Percentiles rank a stretch among this genome's conserved stretches.
phyloP scores from a whole-genome alignment of 2,113 vertebrate species.

The Natator depressus region DNA sequence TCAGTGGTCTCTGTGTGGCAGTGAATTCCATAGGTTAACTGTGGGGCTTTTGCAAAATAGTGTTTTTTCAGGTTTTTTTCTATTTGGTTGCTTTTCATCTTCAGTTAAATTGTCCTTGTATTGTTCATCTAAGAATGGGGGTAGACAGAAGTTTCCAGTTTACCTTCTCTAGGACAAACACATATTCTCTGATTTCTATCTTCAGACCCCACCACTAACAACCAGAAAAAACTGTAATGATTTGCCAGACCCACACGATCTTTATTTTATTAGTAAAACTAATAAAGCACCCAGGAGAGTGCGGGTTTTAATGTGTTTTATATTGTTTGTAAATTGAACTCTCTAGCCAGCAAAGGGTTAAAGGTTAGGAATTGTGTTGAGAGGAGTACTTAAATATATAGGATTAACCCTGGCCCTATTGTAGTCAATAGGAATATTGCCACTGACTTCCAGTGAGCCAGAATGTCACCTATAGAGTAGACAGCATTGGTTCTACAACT shows the following conservation, averaged over 20 bases:
- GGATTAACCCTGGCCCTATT: not conserved
- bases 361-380: not conserved
- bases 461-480: not conserved
- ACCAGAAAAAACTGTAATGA: not conserved
- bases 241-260: not conserved
- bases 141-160: not conserved
- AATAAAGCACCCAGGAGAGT: not conserved
- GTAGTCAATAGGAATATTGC: not conserved
- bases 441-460: not conserved
- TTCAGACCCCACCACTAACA: not conserved
- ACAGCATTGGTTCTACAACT: not conserved
- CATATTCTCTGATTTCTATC: not conserved
- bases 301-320: rapidly evolving
- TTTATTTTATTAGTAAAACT: not conserved
- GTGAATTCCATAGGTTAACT: rapidly evolving
- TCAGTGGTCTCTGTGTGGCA: not conserved
- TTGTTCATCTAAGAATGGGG: not conserved
- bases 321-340: not conserved
- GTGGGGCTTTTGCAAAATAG: not conserved
- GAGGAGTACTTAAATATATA: not conserved
- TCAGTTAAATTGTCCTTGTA: not conserved
- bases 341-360: not conserved
- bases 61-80: not conserved
- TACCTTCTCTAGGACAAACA: not conserved
- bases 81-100: not conserved